These are phyloP conservation scores for Deladenus siricidicola DNA, from an alignment of 2,888 invertebrate genomes.

Conservation along the genomic window DNA sequence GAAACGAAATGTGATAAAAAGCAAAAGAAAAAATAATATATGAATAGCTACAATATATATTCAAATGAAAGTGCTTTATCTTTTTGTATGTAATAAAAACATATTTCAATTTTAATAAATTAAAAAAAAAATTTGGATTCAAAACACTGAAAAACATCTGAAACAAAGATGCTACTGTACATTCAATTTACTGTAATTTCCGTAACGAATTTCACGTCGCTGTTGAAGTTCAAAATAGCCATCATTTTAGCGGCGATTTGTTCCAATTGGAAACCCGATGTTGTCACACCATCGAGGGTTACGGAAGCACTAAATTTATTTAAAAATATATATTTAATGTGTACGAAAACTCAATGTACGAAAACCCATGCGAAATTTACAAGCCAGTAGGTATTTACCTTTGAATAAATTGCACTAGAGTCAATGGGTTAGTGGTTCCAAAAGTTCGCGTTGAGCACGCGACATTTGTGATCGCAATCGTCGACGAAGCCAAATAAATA, in stretches of 20 bases:
- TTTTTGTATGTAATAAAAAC: too few relatives aligned
- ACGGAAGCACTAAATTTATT: slow-evolving; percentile 5
- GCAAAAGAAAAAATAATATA: background rate
- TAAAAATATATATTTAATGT: too few relatives aligned
- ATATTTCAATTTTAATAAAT: too few relatives aligned
- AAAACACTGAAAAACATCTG: too few relatives aligned
- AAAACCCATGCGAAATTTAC: background rate
- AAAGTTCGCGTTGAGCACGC: background rate
- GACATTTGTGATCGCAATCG: background rate
- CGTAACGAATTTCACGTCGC: slow-evolving; percentile 7
- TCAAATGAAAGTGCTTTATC: too few relatives aligned
- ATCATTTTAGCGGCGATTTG: slow-evolving; percentile 11
- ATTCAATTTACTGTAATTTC: slow-evolving; percentile 3
- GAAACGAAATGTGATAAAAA: background rate
- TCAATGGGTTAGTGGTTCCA: background rate
- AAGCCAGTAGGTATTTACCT: background rate
- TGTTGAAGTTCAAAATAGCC: slow-evolving; percentile 9
- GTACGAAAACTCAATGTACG: too few relatives aligned
- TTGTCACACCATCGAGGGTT: slow-evolving; percentile 4
- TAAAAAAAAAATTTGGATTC: too few relatives aligned
- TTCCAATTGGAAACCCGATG: slow-evolving; percentile 8
- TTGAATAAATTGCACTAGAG: background rate
- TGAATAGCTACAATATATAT: too few relatives aligned
- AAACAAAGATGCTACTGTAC: too few relatives aligned
- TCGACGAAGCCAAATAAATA: too few relatives aligned